Percentiles rank a stretch among this genome's conserved stretches.
phyloP scores from a whole-genome alignment of 2,888 invertebrate genomes.

The Lottia gigantea region DNA sequence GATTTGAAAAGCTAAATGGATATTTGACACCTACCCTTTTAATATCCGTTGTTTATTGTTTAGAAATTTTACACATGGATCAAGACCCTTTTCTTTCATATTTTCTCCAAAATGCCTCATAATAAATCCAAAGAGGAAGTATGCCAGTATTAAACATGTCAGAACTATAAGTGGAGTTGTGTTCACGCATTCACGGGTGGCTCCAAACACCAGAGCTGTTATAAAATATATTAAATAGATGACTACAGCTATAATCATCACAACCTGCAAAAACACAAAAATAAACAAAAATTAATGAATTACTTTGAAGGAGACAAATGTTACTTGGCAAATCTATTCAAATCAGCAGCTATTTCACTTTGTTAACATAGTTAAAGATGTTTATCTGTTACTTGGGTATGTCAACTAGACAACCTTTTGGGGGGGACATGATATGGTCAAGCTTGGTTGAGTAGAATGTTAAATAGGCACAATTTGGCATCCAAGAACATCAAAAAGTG shows the following conservation, averaged over 20 bases:
- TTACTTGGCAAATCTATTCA: no score
- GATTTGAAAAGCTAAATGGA: no score
- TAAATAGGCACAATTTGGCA: no score
- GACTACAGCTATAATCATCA: conserved; percentile 20
- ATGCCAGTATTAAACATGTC: conserved; percentile 30
- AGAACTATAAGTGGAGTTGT: conserved; percentile 41
- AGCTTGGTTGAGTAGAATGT: no score
- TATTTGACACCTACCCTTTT: no score
- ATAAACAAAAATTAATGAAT: not conserved
- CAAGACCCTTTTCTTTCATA: conserved; percentile 21
- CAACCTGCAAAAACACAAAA: conserved; percentile 31
- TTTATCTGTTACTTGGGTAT: no score
- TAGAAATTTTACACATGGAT: conserved; percentile 19
- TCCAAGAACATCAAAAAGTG: no score
- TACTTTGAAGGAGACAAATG: no score
- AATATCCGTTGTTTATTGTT: not conserved
- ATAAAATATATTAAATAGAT: conserved; percentile 43
- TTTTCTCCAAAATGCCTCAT: conserved; percentile 30
- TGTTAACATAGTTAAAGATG: no score
- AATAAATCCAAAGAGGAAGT: conserved; percentile 31
- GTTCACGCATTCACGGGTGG: conserved; percentile 30
- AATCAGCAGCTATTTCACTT: no score
- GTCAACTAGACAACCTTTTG: no score
- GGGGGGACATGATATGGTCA: no score
- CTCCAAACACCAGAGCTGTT: conserved; percentile 38